Percentiles rank a stretch among this genome's conserved stretches.
phyloP scores from a whole-genome alignment of 2,113 vertebrate genomes.

The Pangasianodon hypophthalmus region DNA sequence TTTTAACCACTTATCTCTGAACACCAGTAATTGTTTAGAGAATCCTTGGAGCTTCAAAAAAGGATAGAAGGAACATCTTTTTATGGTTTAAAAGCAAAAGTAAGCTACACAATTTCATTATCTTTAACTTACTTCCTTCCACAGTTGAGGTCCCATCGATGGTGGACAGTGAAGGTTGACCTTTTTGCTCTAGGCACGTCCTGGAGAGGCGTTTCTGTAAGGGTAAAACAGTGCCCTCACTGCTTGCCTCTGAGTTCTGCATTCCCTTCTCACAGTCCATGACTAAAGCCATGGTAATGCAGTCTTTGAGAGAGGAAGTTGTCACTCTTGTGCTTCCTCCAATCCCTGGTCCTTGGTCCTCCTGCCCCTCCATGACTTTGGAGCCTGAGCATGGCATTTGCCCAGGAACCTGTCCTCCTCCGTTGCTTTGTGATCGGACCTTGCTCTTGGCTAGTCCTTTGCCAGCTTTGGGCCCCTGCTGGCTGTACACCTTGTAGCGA shows the following conservation, averaged over 20 bases:
- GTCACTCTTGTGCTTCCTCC: slow-evolving; percentile 32
- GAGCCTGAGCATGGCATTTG: slow-evolving; percentile 69
- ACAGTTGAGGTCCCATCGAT: slow-evolving; percentile 69
- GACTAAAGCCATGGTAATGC: slow-evolving; percentile 71
- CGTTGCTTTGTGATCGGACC: slow-evolving; percentile 77
- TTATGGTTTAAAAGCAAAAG: not conserved
- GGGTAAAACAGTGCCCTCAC: slow-evolving; percentile 70
- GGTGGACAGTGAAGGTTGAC: slow-evolving; percentile 64
- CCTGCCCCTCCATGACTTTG: slow-evolving; percentile 70
- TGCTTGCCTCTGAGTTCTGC: slow-evolving; percentile 57
- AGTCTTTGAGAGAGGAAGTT: slow-evolving; percentile 70
- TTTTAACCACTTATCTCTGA: slow-evolving; percentile 34
- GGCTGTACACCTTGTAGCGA: slow-evolving; percentile 89
- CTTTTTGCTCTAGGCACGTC: slow-evolving; percentile 76
- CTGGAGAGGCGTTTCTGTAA: slow-evolving; percentile 70
- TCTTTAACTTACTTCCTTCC: slow-evolving; percentile 66
- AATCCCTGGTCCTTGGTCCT: slow-evolving; percentile 62
- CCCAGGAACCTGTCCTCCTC: slow-evolving; percentile 76
- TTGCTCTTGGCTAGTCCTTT: slow-evolving; percentile 72
- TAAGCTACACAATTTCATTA: not conserved
- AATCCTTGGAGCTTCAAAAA: not conserved
- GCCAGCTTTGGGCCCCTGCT: slow-evolving; percentile 73
- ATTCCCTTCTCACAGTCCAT: slow-evolving; percentile 66
- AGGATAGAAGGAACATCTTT: not conserved
- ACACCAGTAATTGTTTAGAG: not conserved